These are phyloP conservation scores for Coracias cyanogaster DNA, from an alignment of 2,797 vertebrate genomes.

Conservation along the genomic window DNA sequence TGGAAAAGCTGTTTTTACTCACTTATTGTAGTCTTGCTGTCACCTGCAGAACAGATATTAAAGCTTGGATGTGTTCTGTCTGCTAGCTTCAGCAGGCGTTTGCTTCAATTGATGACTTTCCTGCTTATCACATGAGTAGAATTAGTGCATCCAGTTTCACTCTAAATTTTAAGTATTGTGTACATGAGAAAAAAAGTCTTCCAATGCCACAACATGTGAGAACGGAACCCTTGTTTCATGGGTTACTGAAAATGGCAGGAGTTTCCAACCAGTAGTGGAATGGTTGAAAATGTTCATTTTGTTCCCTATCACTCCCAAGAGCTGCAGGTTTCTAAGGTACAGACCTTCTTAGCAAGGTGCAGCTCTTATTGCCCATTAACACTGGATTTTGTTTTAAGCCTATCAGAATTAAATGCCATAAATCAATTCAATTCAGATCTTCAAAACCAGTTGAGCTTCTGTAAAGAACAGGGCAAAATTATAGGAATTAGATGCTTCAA, in stretches of 20 bases:
- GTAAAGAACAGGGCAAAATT: not conserved
- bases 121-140: not conserved
- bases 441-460: not conserved
- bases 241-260: not conserved
- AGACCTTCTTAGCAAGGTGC: not conserved
- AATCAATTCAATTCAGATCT: not conserved
- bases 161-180: not conserved
- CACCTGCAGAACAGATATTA: not conserved
- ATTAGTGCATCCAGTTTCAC: not conserved
- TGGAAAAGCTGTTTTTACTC: not conserved
- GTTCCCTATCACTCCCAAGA: accelerated
- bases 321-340: not conserved
- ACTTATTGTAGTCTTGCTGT: not conserved
- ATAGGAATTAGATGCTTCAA: not conserved
- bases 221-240: not conserved
- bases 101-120: not conserved
- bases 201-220: not conserved
- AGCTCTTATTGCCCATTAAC: not conserved
- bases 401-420: not conserved
- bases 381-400: not conserved
- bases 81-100: not conserved
- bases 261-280: not conserved
- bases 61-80: not conserved
- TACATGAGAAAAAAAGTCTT: not conserved
- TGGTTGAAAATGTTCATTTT: not conserved